Percentiles rank a stretch among this genome's conserved stretches.
phyloP scores from a whole-genome alignment of 2,888 invertebrate species.

The Venustoraphidia nigricollis region DNA sequence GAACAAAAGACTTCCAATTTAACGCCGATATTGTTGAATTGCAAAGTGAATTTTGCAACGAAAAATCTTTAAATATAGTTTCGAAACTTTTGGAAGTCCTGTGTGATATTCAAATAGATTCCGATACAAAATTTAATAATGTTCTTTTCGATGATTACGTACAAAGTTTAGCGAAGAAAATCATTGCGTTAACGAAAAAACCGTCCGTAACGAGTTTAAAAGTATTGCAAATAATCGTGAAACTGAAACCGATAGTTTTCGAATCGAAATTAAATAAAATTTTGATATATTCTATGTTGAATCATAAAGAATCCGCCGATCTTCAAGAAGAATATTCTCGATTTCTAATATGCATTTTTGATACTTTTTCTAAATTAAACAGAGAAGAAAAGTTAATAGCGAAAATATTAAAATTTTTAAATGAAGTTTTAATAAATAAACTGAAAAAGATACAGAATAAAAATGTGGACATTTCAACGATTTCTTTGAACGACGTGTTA shows the following conservation, averaged over 20 bases:
- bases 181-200: not conserved
- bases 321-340: not conserved
- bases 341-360: slow-evolving; percentile 2
- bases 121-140: not conserved
- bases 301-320: not conserved
- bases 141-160: not conserved
- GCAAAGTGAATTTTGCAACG: not conserved
- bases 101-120: not conserved
- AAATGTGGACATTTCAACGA: not conserved
- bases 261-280: not conserved
- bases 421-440: not conserved
- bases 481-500: not conserved
- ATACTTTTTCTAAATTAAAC: slow-evolving; percentile 1
- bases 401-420: not conserved
- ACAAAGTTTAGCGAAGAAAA: not conserved
- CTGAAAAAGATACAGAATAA: no score
- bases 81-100: not conserved
- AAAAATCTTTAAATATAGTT: not conserved
- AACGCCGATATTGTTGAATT: no score
- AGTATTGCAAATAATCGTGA: not conserved
- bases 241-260: not conserved
- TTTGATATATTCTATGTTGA: not conserved
- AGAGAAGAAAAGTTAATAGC: slow-evolving; percentile 1
- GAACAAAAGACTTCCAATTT: no score
- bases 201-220: not conserved